Conservation (phyloP, 2,888 invertebrate genomes). For the Invenusta paracnida region DNA sequence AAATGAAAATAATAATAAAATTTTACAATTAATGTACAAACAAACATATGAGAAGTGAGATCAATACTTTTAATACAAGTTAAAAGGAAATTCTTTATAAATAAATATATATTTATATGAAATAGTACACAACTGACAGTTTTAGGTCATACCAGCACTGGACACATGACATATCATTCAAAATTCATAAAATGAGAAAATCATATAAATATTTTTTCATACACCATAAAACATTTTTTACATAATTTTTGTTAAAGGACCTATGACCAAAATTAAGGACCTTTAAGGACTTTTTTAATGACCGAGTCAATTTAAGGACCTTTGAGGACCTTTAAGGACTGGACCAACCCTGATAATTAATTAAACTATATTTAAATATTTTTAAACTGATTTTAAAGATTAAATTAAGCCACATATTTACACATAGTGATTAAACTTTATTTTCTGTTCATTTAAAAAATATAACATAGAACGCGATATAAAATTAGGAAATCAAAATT, state of each 20-base stretch:
- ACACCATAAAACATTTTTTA: background rate
- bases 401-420: too few species aligned
- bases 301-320: background rate
- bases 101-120: background rate
- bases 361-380: too few species aligned
- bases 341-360: background rate
- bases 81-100: too few species aligned
- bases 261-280: background rate
- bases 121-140: background rate
- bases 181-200: background rate
- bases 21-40: too few species aligned
- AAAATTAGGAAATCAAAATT: too few species aligned
- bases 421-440: too few species aligned
- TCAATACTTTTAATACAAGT: too few species aligned
- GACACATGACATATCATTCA: background rate
- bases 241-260: background rate
- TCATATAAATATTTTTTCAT: background rate
- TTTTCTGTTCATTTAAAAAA: too few species aligned
- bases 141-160: background rate
- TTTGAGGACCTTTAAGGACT: background rate
- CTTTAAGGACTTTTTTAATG: background rate
- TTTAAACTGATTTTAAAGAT: too few species aligned
- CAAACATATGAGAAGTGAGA: too few species aligned
- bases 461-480: too few species aligned
- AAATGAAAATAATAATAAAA: too few species aligned